phyloP scores from a whole-genome alignment of 2,113 vertebrate genomes.

The Micromys minutus region DNA sequence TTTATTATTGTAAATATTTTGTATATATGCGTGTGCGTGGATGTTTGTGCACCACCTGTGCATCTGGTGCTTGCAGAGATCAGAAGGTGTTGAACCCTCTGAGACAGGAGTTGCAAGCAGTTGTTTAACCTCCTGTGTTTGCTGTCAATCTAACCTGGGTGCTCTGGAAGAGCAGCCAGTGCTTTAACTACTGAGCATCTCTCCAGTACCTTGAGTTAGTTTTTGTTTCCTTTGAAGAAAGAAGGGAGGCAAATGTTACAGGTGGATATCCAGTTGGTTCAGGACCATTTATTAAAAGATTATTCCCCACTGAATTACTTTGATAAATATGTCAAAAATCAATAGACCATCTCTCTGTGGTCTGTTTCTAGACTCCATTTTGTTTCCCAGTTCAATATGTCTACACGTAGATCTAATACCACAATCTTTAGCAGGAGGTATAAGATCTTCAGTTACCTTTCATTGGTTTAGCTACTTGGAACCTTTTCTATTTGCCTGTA shows the following conservation, averaged over 20 bases:
- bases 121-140: not conserved
- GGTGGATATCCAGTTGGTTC: not conserved
- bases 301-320: not conserved
- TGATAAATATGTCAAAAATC: conserved; percentile 37
- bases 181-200: not conserved
- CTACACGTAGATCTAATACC: not conserved
- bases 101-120: not conserved
- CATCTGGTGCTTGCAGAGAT: not conserved
- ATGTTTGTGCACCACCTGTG: not conserved
- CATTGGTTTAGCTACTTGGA: not conserved
- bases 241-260: not conserved
- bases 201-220: not conserved
- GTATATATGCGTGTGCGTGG: not conserved
- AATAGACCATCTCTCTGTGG: not conserved
- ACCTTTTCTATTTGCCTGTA: conserved; percentile 27
- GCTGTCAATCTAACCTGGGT: not conserved
- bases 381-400: not conserved
- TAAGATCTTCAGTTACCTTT: not conserved
- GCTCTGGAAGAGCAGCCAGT: not conserved
- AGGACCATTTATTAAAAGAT: conserved; percentile 21
- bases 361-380: conserved; percentile 23
- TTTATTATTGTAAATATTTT: not conserved
- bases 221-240: not conserved
- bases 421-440: conserved; percentile 4
- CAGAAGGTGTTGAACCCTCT: not conserved